Evolutionary conservation across 2,113 vertebrate species (phyloP), one percentile per base, ranked within the genome.

Genomic region (Serinus canaria): DNA sequence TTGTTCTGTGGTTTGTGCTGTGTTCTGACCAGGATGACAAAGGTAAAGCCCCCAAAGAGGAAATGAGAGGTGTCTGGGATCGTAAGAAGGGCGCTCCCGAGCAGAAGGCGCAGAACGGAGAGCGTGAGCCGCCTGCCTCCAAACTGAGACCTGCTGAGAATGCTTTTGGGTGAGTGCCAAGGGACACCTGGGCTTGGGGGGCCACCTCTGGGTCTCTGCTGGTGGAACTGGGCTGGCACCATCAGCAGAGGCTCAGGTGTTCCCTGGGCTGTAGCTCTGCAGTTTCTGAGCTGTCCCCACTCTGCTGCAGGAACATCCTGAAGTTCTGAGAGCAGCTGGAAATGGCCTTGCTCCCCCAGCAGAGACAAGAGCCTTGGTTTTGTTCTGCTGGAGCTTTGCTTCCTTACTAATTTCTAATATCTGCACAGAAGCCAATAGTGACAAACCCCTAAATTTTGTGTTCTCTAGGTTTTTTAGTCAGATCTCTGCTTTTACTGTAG

Each of bases 101-200:
- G 2, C 91, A 95, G 77, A 98, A 99, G 95, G 97, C 98, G 28
- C 99, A 99, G 95, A 99, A 99, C 0, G 99, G 99, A 94, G 98
- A 98, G 44, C 94, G 97, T 31, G 99, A 99, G 72, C 96, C 98
- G 53, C 92, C 97, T 35, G 85, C 97, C 44, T 95, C 98, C 82
- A 99, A 99, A 93, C 98, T 99, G 81, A 99, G 98, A 97, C 98
- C 98, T 91, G 97, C 98, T 2, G 99, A 99, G 97, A 99, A 99
- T 95, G 98, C 97, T 89, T 98, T 97, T 96, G 99, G 99, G 99
- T 99, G 92, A 98, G 95, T 83, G 62, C 69, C 14, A 33, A 52
- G 66, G 7, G 3, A 33, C 31, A 49, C 13, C 0, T n/a, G 58
- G 53, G 3, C 39, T 89, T 82, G 18, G 43, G 43, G 67, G 18